Conservation (phyloP, 2,888 invertebrate species). For the Lochmaea crataegi region DNA sequence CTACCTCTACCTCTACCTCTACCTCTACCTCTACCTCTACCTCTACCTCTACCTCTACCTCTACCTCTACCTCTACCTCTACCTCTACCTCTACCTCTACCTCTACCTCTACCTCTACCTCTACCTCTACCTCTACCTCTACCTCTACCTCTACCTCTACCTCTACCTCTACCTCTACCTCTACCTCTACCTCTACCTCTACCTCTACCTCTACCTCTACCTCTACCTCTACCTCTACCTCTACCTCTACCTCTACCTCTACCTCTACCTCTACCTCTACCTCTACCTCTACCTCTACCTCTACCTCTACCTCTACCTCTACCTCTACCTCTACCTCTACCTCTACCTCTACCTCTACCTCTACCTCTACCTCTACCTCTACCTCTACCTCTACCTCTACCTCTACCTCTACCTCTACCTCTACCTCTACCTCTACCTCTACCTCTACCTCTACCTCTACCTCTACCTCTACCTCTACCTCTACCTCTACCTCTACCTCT, state of each 20-base stretch:
- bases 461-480: neutral
- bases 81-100: too few relatives aligned
- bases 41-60: too few relatives aligned
- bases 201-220: neutral
- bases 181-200: too few relatives aligned
- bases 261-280: slow-evolving; percentile 3
- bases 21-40: too few relatives aligned
- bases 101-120: too few relatives aligned
- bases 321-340: slow-evolving; percentile 2
- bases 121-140: too few relatives aligned
- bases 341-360: neutral
- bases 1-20: too few relatives aligned
- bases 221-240: too few relatives aligned
- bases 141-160: too few relatives aligned
- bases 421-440: neutral
- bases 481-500: neutral
- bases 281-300: neutral
- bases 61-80: too few relatives aligned
- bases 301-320: neutral
- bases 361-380: neutral
- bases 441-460: neutral
- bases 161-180: too few relatives aligned
- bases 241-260: too few relatives aligned
- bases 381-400: neutral
- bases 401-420: slow-evolving; percentile 1